Base-by-base conservation (phyloP, 2,888 invertebrate genomes). In the Kuschelorhynchus macadamiae region DNA sequence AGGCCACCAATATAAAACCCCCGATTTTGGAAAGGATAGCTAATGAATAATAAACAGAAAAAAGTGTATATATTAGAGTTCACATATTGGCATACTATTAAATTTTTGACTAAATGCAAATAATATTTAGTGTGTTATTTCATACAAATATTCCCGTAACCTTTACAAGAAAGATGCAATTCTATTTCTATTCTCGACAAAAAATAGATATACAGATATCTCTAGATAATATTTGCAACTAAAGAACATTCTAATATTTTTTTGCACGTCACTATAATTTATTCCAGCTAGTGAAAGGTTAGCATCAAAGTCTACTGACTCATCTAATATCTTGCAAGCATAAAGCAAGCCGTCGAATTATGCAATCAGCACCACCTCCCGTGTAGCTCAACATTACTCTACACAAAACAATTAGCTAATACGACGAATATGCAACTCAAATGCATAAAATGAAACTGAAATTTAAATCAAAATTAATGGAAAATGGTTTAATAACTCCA, bases 311-410 rank as follows among this genome's bases (percentile, higher is more conserved):
- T 52, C 18, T 52, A 44, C 52, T 17, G 44, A 65, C 16, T 53
- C 53, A 36, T 50, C 66, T 42, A 59, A 30, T 50, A 55, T 36
- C 12, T 33, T 49, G 42, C 69, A 70, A 70, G 70, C 70, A 61
- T 30, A 36, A 67, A 70, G 67, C 70, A 70, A 70, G 63, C 70
- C 70, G 70, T 67, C 70, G 70, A 70, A 50, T 61, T 33, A 52
- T 52, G 53, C 53, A 52, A 17, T 36, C 46, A 52, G 67, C 61
- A 46, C 49, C 41, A 61, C 63, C 63, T 68, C 68, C 59, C 55
- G 67, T 62, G 62, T 62, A 62, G 59, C 65, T 44, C 49, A 61
- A 55, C 30, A 12, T 60, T 59, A 33, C 53, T 64, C 60, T 65
- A 65, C 65, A 61, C 44, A 69, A 36, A 60, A 59, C n/a, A 60